Evolutionary conservation across 2,113 vertebrate genomes (phyloP).

Genomic region (Zosterops hypoxanthus): DNA sequence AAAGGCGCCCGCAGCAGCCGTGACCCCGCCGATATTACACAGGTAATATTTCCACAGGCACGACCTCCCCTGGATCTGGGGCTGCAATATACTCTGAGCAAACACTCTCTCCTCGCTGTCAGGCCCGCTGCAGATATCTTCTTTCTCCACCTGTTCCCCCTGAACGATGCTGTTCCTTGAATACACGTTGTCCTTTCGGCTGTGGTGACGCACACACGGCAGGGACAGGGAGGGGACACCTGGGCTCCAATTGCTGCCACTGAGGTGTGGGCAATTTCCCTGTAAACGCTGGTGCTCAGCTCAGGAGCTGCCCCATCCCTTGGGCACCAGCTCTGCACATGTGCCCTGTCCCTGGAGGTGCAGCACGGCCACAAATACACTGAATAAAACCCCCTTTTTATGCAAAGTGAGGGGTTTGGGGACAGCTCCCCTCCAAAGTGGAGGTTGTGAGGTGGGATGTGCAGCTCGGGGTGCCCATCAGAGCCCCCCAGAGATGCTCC

Average conservation of each 20-base stretch:
- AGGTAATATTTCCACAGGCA: constrained; percentile 13
- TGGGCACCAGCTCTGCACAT: fast-evolving
- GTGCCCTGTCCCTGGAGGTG: not conserved
- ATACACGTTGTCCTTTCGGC: fast-evolving
- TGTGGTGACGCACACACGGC: fast-evolving
- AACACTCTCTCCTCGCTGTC: constrained; percentile 23
- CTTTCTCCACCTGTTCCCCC: not conserved
- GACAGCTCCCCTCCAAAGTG: not conserved
- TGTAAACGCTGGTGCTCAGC: not conserved
- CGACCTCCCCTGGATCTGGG: constrained; percentile 2
- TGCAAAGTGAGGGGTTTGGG: too few species aligned
- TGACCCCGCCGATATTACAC: not conserved
- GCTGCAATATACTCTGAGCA: constrained; percentile 58
- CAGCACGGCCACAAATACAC: not conserved
- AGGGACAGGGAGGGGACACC: not conserved
- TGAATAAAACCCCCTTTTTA: fast-evolving
- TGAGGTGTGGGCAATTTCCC: not conserved
- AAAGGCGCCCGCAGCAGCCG: not conserved
- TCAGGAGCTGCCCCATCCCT: not conserved
- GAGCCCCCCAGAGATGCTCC: not conserved
- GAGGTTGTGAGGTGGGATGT: fast-evolving
- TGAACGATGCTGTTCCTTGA: not conserved
- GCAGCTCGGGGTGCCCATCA: fast-evolving
- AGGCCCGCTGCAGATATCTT: not conserved
- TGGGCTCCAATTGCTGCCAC: not conserved